Base-by-base conservation (phyloP, 2,113 vertebrate species). In the Neoarius graeffei region DNA sequence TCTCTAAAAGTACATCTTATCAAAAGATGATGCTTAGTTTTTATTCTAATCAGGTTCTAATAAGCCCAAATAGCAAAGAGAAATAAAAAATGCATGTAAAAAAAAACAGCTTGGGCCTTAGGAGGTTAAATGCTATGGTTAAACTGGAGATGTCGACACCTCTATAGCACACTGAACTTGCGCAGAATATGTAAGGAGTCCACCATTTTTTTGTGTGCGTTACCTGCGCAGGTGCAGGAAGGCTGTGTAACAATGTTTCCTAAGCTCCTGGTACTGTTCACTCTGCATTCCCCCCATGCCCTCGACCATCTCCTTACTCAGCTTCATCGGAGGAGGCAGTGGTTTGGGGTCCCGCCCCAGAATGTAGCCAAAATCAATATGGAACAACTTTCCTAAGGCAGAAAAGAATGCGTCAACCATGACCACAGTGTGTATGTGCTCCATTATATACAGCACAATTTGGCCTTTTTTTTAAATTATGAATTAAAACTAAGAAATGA, bases 301-400 rank as follows among this genome's bases (percentile, higher is more conserved):
- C 95, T 99, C 98, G 83, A 99, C 98, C 98, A 99, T 99, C 93
- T 99, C 98, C 87, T 99, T 99, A 91, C 98, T 99, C 93, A 99
- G 95, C 93, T 99, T 99, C 98, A 99, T 99, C 0, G 98, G 98
- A 0, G 98, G 98, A 60, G 98, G 98, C 11, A 99, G 95, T 8
- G 98, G 98, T 89, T 99, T 99, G 5, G 98, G 98, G 91, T 99
- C 98, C 7, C 98, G 96, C 10, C 98, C 98, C 96, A 99, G 91
- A 93, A 99, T 99, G 91, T 99, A 99, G 64, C 98, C 98, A 20
- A 99, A 99, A 93, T 99, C 98, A n/a, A 99, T 98, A 94, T 99
- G 98, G 94, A 99, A 99, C 42, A 99, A 94, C 94, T 99, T 99
- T 76, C 98, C 98, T 99, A 92, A 9, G 67, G 48, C 82, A n/a